phyloP scores from a whole-genome alignment of 2,797 vertebrate species.

The Pelobates cultripes region DNA sequence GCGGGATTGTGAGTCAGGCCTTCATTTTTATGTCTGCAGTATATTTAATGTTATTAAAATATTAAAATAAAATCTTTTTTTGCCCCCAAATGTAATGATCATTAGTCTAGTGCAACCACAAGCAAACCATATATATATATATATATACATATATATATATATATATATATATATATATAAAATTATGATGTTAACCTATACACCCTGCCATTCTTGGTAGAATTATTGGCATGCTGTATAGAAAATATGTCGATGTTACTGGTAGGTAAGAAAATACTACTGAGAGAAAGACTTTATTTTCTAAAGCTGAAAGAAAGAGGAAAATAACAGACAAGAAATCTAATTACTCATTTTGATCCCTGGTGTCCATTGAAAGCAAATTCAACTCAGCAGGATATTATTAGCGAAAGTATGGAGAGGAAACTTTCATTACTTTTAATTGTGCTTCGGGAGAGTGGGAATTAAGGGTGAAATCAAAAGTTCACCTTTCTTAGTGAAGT shows the following conservation, averaged over 20 bases:
- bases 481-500: constrained; percentile 56
- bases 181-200: not conserved
- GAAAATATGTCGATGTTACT: not conserved
- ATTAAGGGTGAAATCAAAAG: constrained; percentile 45
- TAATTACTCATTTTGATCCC: constrained; percentile 48
- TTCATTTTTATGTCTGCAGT: no score
- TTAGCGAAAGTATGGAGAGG: constrained; percentile 51
- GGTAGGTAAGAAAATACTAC: not conserved
- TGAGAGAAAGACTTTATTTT: constrained; percentile 28
- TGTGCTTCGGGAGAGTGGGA: constrained; percentile 55
- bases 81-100: no score
- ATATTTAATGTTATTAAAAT: no score
- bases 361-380: constrained; percentile 55
- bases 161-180: no score
- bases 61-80: no score
- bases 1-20: no score
- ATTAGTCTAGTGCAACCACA: no score
- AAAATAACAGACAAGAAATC: constrained; percentile 53
- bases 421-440: constrained; percentile 55
- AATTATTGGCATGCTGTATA: not conserved
- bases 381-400: constrained; percentile 49
- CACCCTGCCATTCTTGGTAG: not conserved
- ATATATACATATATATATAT: no score
- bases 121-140: no score
- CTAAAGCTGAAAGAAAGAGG: constrained; percentile 45